These are phyloP conservation scores for Crotalus viridis DNA, from an alignment of 2,113 vertebrate genomes.

Conservation along the genomic window DNA sequence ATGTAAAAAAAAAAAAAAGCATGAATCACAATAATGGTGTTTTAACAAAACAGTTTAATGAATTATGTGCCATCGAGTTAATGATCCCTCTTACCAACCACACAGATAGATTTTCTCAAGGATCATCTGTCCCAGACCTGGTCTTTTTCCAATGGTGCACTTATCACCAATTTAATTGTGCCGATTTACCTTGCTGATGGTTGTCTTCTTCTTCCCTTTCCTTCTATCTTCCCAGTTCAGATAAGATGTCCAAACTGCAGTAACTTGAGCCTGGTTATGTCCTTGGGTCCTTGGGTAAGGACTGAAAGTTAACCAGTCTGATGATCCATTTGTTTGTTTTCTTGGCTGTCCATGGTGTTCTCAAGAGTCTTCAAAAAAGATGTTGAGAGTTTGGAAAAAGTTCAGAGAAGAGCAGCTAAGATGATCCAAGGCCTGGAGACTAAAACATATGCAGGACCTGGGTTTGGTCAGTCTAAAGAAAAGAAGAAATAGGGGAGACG, in stretches of 20 bases:
- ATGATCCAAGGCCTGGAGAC: too few species aligned
- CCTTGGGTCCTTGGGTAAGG: neutral
- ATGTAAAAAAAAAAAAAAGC: neutral
- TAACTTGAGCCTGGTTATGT: neutral
- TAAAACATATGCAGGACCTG: too few species aligned
- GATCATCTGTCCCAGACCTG: neutral
- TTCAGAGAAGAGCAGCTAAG: too few species aligned
- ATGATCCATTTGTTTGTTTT: neutral
- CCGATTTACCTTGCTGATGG: neutral
- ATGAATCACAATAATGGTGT: neutral
- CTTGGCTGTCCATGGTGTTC: neutral
- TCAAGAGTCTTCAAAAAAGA: neutral
- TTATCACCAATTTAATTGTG: neutral
- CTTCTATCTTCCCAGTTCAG: neutral
- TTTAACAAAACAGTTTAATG: neutral
- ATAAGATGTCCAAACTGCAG: neutral
- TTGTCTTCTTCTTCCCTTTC: neutral
- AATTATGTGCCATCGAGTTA: neutral
- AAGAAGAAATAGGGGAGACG: too few species aligned
- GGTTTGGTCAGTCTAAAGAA: too few species aligned
- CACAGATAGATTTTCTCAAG: neutral
- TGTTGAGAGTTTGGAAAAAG: too few species aligned
- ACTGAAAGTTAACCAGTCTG: neutral
- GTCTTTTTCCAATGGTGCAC: neutral
- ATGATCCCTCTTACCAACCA: neutral